Base-by-base conservation (phyloP, 2,797 vertebrate species). In the Poeciliopsis turneri region DNA sequence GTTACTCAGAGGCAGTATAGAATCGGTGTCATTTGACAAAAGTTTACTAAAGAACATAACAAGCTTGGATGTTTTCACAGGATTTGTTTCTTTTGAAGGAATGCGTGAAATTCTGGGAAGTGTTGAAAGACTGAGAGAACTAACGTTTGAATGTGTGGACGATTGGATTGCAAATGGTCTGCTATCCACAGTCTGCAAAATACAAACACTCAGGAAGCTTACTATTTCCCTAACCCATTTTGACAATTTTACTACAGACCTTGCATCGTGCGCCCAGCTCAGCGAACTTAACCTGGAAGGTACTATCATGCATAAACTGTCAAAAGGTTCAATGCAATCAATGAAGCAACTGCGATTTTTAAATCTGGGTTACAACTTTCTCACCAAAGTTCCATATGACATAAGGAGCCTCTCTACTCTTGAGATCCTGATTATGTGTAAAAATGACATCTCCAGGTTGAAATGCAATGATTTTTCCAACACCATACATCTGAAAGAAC, bases 11-110 rank as follows among this genome's bases (percentile, higher is more conserved):
- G 13, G 43, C 15, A 2, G 15, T 6, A 1, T 79, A 0, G 20
- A 33, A 18, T 87, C 76, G 82, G 76, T 78, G 23, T 73, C 86
- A 36, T 41, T 74, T 23, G 77, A 86, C 53, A 72, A 76, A 47
- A 75, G 51, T 0, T 76, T 89, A 23, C 47, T 87, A 0, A 74
- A 0, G 36, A 86, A 16, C 68, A 46, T 89, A 0, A 79, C 82
- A 0, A 47, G 36, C 3, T 13, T 86, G 47, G 16, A 53, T 0
- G 18, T 79, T 5, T 3, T 3, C 2, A 0, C 0, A 0, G 8
- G 6, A 20, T 0, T 0, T 0, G 5, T 72, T 16, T 4, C 53
- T 9, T 74, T 76, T 25, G 1, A 61, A 45, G 23, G 11, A 1
- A 36, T 80, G 2, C 41, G 0, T 51, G 81, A 68, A 3, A 39